A percentile compares a stretch with the other conserved stretches of the same genome.
Conservation (phyloP, 2,888 invertebrate genomes). For the Exephanes ischioxanthus region DNA sequence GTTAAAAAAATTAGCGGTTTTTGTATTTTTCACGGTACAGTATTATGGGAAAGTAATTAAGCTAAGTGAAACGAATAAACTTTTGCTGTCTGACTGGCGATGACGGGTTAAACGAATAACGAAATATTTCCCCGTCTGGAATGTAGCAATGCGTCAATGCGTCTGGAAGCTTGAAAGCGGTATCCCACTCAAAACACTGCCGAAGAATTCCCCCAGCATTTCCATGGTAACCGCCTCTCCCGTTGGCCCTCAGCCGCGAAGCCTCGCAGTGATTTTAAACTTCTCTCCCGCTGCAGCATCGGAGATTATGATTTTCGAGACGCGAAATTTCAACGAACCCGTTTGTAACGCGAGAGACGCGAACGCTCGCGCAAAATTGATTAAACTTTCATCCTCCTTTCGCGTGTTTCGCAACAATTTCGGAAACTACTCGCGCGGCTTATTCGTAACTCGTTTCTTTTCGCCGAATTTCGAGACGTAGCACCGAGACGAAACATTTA, state of each 20-base stretch:
- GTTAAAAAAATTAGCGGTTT: not conserved
- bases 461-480: not conserved
- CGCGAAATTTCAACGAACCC: slow-evolving; percentile 42
- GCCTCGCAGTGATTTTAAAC: slow-evolving; percentile 31
- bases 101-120: slow-evolving; percentile 29
- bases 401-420: not conserved
- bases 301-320: slow-evolving; percentile 52
- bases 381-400: not conserved
- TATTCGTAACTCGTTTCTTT: not conserved
- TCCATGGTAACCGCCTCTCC: slow-evolving; percentile 69
- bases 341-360: slow-evolving; percentile 1
- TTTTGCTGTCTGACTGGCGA: slow-evolving; percentile 2
- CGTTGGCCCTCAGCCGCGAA: slow-evolving; percentile 15
- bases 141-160: slow-evolving; percentile 25
- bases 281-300: slow-evolving; percentile 41
- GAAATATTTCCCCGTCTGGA: slow-evolving; percentile 42
- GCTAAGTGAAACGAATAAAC: not conserved
- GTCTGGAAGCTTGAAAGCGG: slow-evolving; percentile 57
- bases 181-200: slow-evolving; percentile 60
- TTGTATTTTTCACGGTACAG: not conserved
- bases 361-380: slow-evolving; percentile 6
- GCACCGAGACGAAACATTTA: not conserved
- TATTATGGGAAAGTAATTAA: not conserved
- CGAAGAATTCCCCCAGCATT: slow-evolving; percentile 63
- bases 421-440: not conserved